Base-by-base conservation (phyloP, 2,888 invertebrate species). In the Pedicia rivosa region DNA sequence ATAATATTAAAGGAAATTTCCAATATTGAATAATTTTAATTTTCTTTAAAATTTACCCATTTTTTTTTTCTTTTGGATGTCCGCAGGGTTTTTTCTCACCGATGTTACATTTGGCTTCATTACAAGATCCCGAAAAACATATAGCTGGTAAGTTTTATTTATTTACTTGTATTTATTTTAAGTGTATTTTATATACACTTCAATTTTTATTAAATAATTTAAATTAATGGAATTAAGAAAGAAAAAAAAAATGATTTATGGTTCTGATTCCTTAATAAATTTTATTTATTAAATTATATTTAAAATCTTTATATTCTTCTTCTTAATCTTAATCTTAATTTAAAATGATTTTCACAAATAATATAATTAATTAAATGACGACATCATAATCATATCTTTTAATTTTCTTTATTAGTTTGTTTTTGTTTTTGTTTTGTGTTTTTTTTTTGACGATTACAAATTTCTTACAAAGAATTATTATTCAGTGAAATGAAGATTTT, bases 61-160 rank as follows among this genome's bases (percentile, higher is more conserved):
- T 20, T 19, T 29, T 22, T 37, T 37, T 14, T 25, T 31, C 24
- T 19, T 26, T 32, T 32, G 9, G 35, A 14, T 33, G 27, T 35
- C 15, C n/a, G 14, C 36, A 45, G 45, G 42, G 36, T 24, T 41
- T 44, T 22, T 44, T 44, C 32, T 44, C 44, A 37, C 44, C 46
- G 26, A 41, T 45, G 37, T 15, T 46, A 32, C 46, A 48, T 30
- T 42, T 47, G 39, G 42, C 42, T 2, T 41, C 42, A 35, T 31
- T 46, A 20, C 44, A 45, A 39, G 40, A 31, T 28, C 46, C 47
- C 20, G 48, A 48, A 27, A 44, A 43, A 22, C 46, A 46, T 35
- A 28, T 46, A 22, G 43, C 42, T 27, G 44, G 48, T 48, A 30
- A 45, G 46, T 43, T 12, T 5, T 34, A 13, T 24, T 36, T 22